phyloP scores from a whole-genome alignment of 1,140 invertebrate genomes.

The Aphaenogaster floridana region DNA sequence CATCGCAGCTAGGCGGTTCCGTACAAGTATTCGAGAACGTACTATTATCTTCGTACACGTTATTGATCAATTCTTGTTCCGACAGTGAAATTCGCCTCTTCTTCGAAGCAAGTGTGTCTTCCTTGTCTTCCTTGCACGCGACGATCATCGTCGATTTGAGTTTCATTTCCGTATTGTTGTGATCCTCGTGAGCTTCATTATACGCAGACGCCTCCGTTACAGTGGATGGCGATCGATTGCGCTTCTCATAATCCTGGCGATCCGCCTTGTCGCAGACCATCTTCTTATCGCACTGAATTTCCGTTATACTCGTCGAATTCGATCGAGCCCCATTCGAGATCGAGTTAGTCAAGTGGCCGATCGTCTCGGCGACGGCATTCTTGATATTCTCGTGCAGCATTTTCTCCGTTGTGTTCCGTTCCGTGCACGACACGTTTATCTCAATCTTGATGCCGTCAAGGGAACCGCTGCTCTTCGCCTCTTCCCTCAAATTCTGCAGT shows the following conservation, averaged over 20 bases:
- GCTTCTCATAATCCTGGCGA: background rate
- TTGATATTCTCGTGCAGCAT: constrained; percentile 63
- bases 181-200: background rate
- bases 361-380: constrained; percentile 50
- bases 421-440: constrained; percentile 82
- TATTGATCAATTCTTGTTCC: background rate
- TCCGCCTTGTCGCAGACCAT: constrained; percentile 2
- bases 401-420: constrained; percentile 67
- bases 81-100: constrained; percentile 9
- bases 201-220: background rate
- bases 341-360: constrained; percentile 32
- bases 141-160: background rate
- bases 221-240: background rate
- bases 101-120: background rate
- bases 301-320: constrained; percentile 30
- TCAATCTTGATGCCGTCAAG: constrained; percentile 83
- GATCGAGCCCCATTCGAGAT: constrained; percentile 41
- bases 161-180: background rate
- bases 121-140: background rate
- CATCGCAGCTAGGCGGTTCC: background rate
- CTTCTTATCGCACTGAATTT: constrained; percentile 42
- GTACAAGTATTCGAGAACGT: background rate
- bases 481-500: constrained; percentile 55
- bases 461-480: constrained; percentile 61
- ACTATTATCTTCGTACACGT: constrained; percentile 5